A percentile compares a stretch with the other conserved stretches of the same genome.
Evolutionary conservation across 2,888 invertebrate species (phyloP).

Genomic region (Gortyna flavago): DNA sequence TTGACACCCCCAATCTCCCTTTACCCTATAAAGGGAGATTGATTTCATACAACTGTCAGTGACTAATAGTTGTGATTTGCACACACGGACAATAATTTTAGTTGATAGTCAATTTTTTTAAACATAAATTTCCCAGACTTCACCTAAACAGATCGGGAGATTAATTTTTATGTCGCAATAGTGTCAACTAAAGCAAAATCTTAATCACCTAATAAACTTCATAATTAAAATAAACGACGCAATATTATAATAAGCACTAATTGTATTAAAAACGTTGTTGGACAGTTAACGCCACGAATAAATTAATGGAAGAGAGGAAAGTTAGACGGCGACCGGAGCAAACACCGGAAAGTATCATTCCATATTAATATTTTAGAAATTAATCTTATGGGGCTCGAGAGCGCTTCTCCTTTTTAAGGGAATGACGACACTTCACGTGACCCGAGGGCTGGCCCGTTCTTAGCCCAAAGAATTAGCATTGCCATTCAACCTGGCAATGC

Average conservation of each 20-base stretch:
- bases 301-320: slow-evolving; percentile 5
- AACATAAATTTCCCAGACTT: not conserved
- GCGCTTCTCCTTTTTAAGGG: not conserved
- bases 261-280: slow-evolving; percentile 10
- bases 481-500: not conserved
- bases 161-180: not conserved
- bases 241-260: slow-evolving; percentile 11
- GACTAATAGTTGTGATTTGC: not conserved
- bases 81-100: not conserved
- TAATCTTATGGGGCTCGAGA: not conserved
- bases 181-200: not conserved
- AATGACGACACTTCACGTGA: not conserved
- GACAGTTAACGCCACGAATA: not conserved
- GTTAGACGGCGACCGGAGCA: not conserved
- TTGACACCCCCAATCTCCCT: too few species aligned
- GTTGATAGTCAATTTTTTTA: not conserved
- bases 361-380: not conserved
- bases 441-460: not conserved
- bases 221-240: slow-evolving; percentile 24
- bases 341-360: not conserved
- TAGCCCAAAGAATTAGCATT: not conserved
- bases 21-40: too few species aligned
- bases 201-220: not conserved
- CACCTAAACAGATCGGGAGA: too few species aligned
- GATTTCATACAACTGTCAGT: not conserved